phyloP scores from a whole-genome alignment of 2,888 invertebrate genomes.

The Thecocarcelia acutangulata region DNA sequence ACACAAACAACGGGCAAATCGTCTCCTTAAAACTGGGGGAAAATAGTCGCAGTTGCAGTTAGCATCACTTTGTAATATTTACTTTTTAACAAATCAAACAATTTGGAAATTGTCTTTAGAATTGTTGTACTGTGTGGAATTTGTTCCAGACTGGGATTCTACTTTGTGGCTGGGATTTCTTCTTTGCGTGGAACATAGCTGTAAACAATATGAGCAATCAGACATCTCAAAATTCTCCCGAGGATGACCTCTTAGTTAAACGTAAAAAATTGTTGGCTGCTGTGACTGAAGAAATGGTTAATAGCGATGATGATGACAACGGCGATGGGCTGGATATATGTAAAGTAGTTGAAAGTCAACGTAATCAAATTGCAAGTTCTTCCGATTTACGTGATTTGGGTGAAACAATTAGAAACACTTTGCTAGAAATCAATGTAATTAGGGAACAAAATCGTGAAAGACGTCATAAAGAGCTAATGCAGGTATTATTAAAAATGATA shows the following conservation, averaged over 20 bases:
- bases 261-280: conserved; percentile 34
- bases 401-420: conserved; percentile 67
- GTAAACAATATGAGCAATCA: conserved; percentile 30
- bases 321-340: conserved; percentile 34
- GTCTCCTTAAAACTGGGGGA: too few relatives aligned
- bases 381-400: conserved; percentile 47
- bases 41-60: background rate
- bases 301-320: conserved; percentile 37
- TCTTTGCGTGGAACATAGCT: background rate
- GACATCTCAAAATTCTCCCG: conserved; percentile 2
- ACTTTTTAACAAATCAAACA: too few relatives aligned
- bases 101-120: too few relatives aligned
- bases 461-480: conserved; percentile 68
- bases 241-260: conserved; percentile 15
- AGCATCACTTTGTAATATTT: too few relatives aligned
- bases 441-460: conserved; percentile 71
- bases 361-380: conserved; percentile 6
- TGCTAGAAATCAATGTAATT: conserved; percentile 70
- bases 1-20: too few relatives aligned
- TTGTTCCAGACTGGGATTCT: too few relatives aligned
- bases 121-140: too few relatives aligned
- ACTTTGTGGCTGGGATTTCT: too few relatives aligned
- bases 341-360: conserved; percentile 42
- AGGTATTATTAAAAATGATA: conserved; percentile 36
- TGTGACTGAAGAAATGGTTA: conserved; percentile 19